Percentiles rank a stretch among this genome's conserved stretches.
Evolutionary conservation across 2,797 vertebrate species (phyloP).

Genomic region (Aplochiton taeniatus): DNA sequence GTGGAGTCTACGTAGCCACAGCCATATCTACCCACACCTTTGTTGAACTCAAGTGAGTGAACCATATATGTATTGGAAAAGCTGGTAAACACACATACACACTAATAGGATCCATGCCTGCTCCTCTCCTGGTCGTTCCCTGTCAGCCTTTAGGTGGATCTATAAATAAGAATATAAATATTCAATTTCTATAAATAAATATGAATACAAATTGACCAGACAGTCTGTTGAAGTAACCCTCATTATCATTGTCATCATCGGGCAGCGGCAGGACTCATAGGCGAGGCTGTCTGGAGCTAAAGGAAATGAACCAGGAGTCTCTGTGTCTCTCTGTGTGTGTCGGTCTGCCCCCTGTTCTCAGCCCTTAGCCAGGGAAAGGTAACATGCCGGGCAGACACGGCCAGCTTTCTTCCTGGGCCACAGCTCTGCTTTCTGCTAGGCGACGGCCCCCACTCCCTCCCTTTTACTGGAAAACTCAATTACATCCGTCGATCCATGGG

Average conservation of each 20-base stretch:
- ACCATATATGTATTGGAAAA: not conserved
- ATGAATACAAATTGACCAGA: too few species aligned
- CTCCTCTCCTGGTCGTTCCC: not conserved
- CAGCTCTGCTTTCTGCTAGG: slow-evolving; percentile 61
- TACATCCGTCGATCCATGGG: slow-evolving; percentile 65
- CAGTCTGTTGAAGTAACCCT: too few species aligned
- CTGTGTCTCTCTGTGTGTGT: too few species aligned
- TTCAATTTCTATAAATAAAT: too few species aligned
- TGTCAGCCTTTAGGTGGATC: too few species aligned
- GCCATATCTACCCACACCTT: not conserved
- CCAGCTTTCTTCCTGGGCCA: slow-evolving; percentile 68
- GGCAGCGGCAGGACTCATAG: too few species aligned
- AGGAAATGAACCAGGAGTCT: slow-evolving; percentile 1
- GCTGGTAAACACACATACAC: slow-evolving; percentile 6
- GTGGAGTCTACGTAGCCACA: not conserved
- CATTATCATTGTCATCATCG: too few species aligned
- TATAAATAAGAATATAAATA: too few species aligned
- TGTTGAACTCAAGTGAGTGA: not conserved
- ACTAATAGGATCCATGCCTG: slow-evolving; percentile 3
- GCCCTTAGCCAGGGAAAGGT: slow-evolving; percentile 56
- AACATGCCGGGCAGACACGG: slow-evolving; percentile 40
- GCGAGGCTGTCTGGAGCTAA: slow-evolving; percentile 40
- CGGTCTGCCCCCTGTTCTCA: slow-evolving; percentile 42
- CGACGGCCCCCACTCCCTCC: slow-evolving; percentile 58
- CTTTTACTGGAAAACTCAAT: slow-evolving; percentile 75